Percentiles rank a stretch among this genome's conserved stretches.
Evolutionary conservation across 2,888 invertebrate genomes (phyloP).

Genomic region (Sarcophaga caerulescens): DNA sequence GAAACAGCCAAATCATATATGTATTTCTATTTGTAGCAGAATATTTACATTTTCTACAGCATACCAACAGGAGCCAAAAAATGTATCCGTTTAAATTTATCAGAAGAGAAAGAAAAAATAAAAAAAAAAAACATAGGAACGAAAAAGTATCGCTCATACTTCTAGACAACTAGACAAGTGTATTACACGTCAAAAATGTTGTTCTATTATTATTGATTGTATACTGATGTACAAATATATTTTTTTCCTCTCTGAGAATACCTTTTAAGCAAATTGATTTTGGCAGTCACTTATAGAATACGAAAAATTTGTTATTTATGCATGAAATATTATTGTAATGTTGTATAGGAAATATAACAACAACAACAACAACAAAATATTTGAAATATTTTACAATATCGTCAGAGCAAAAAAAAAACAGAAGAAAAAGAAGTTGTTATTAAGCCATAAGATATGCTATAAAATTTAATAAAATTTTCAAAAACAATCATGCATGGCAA

Average conservation of each 20-base stretch:
- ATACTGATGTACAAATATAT: too few relatives aligned
- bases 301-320: slow-evolving; percentile 50
- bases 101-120: background rate
- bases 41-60: too few relatives aligned
- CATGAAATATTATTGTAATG: slow-evolving; percentile 49
- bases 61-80: too few relatives aligned
- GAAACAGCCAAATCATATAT: too few relatives aligned
- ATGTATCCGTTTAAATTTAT: too few relatives aligned
- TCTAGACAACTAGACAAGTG: background rate
- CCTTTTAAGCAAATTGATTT: slow-evolving; percentile 70
- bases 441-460: slow-evolving; percentile 33
- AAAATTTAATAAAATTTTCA: slow-evolving; percentile 1
- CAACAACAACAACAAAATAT: background rate
- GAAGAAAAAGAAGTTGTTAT: slow-evolving; percentile 12
- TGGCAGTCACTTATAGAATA: slow-evolving; percentile 65
- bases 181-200: slow-evolving; percentile 60
- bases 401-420: background rate
- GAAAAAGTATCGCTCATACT: too few relatives aligned
- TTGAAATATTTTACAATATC: slow-evolving; percentile 5
- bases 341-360: slow-evolving; percentile 28
- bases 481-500: too few relatives aligned
- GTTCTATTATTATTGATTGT: background rate
- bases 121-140: too few relatives aligned
- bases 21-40: too few relatives aligned
- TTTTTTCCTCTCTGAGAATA: slow-evolving; percentile 26